Evolutionary conservation across 1,140 invertebrate species (phyloP).

Genomic region (Euwallacea fornicatus): DNA sequence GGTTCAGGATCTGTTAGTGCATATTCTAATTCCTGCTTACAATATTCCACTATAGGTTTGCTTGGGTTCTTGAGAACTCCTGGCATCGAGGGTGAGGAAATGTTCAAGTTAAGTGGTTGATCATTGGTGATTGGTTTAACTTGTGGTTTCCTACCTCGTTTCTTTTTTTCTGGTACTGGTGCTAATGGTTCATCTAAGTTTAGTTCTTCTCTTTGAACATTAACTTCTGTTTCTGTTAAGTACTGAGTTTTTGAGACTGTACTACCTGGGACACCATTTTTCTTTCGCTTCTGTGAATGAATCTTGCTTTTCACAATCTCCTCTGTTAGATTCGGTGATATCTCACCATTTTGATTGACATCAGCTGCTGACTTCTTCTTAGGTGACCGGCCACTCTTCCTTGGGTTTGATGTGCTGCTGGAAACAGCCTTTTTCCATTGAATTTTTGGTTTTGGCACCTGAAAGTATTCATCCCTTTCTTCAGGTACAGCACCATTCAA

Average conservation of each 20-base stretch:
- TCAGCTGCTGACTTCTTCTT: background rate
- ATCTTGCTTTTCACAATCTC: no score
- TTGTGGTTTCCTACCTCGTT: slow-evolving; percentile 5
- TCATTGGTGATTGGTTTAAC: background rate
- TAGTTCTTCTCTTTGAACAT: background rate
- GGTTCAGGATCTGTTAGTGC: background rate
- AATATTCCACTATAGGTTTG: background rate
- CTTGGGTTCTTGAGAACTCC: no score
- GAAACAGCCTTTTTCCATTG: background rate
- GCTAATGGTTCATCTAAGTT: background rate
- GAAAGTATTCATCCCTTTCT: background rate
- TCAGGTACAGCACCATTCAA: background rate
- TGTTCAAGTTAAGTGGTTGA: background rate
- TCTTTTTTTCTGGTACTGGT: background rate
- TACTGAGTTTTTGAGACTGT: no score
- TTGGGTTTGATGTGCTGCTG: background rate
- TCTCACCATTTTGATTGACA: background rate
- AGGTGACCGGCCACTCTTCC: background rate
- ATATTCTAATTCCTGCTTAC: background rate
- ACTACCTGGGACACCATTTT: no score
- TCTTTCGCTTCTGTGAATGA: no score
- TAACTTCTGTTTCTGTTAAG: no score
- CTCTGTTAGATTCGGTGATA: background rate
- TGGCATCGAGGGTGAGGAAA: background rate
- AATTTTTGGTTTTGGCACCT: background rate